Evolutionary conservation across 1,140 invertebrate genomes (phyloP).

Genomic region (Lepidostoma basale): DNA sequence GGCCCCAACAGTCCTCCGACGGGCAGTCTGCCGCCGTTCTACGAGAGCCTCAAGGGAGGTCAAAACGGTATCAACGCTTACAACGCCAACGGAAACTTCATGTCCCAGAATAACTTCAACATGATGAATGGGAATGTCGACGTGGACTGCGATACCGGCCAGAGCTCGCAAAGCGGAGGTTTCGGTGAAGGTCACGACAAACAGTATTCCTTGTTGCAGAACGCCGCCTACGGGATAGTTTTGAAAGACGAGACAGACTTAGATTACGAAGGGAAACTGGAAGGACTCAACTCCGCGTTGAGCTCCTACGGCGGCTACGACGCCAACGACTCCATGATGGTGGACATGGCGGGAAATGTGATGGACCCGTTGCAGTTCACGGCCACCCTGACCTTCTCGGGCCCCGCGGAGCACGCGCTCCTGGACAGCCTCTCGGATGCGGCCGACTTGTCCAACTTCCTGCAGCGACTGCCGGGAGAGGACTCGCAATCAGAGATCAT

Average conservation of each 20-base stretch:
- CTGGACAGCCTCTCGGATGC: slow-evolving; percentile 74
- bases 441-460: slow-evolving; percentile 73
- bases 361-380: slow-evolving; percentile 82
- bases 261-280: slow-evolving; percentile 76
- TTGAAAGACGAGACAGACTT: slow-evolving; percentile 75
- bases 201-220: slow-evolving; percentile 81
- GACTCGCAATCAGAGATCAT: slow-evolving; percentile 66
- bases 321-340: slow-evolving; percentile 78
- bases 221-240: slow-evolving; percentile 78
- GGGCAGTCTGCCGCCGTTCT: slow-evolving; percentile 81
- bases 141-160: slow-evolving; percentile 76
- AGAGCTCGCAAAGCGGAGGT: slow-evolving; percentile 52
- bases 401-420: slow-evolving; percentile 74
- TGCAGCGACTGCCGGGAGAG: slow-evolving; percentile 69
- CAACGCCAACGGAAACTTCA: slow-evolving; percentile 60
- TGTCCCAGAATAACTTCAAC: slow-evolving; percentile 59
- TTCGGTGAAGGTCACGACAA: slow-evolving; percentile 66
- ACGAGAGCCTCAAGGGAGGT: slow-evolving; percentile 80
- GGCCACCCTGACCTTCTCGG: slow-evolving; percentile 77
- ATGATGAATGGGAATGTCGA: slow-evolving; percentile 67
- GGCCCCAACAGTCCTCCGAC: slow-evolving; percentile 83
- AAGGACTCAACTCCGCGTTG: slow-evolving; percentile 63
- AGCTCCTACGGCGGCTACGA: slow-evolving; percentile 72
- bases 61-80: slow-evolving; percentile 65
- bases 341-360: slow-evolving; percentile 76